Evolutionary conservation across 2,888 invertebrate genomes (phyloP).

Genomic region (Vesta saturnalis): DNA sequence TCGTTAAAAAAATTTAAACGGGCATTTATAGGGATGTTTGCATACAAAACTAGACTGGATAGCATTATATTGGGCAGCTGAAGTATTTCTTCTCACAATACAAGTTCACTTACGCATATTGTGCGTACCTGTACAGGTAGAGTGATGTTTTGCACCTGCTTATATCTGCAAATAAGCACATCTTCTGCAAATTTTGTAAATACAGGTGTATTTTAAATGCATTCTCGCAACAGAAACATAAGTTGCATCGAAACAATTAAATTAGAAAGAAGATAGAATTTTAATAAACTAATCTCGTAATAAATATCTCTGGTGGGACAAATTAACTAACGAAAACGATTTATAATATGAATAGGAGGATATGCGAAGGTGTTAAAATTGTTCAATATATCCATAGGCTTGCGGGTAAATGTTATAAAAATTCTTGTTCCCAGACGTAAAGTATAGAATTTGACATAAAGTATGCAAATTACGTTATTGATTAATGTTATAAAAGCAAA

Average conservation of each 20-base stretch:
- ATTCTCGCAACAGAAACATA: too few relatives aligned
- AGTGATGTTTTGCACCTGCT: constrained; percentile 41
- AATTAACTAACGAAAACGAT: constrained; percentile 16
- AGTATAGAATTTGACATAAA: constrained; percentile 9
- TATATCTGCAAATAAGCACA: constrained; percentile 31
- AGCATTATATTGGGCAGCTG: constrained; percentile 35
- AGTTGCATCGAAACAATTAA: background rate
- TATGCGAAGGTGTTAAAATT: constrained; percentile 22
- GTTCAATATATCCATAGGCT: constrained; percentile 14
- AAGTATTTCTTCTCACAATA: constrained; percentile 43
- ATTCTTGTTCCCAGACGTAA: constrained; percentile 23
- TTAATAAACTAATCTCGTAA: background rate
- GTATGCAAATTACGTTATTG: constrained; percentile 26
- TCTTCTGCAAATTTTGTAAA: constrained; percentile 38
- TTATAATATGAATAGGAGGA: background rate
- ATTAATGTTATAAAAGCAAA: constrained; percentile 24
- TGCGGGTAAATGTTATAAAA: constrained; percentile 29
- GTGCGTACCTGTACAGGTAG: constrained; percentile 40
- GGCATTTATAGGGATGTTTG: background rate
- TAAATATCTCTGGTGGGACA: constrained; percentile 27
- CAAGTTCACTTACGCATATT: constrained; percentile 45
- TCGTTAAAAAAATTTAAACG: constrained; percentile 1
- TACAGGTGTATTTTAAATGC: constrained; percentile 35
- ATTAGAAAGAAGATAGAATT: background rate
- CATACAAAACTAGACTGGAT: constrained; percentile 16